Evolutionary conservation across 2,888 invertebrate genomes (phyloP), one percentile per base, ranked within the genome.

Genomic region (Pyrocoelia pectoralis): DNA sequence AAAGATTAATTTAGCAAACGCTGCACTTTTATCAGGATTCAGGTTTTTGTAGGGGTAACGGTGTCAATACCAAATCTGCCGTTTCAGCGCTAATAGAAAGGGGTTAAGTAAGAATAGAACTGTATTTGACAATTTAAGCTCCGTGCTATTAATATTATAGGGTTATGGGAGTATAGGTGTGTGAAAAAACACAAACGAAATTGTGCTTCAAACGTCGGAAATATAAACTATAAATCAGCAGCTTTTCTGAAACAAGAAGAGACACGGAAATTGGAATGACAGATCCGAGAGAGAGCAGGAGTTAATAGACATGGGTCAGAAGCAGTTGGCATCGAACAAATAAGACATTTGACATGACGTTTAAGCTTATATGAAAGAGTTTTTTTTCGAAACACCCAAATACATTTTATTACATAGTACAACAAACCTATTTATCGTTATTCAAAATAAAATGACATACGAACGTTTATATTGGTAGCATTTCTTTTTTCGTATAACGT

Each of bases 281-380:
- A 68, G 65, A 66, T 66, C 57, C 68, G 56, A 61, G 73, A 73
- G 73, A 73, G 72, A 69, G 70, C 73, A 73, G 70, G 72, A 74
- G 75, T 76, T 76, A 76, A 74, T 74, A 72, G 74, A 69, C 72
- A 71, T 66, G 71, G 75, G 74, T 74, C 72, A 68, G 66, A 73
- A 72, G 70, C 73, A 74, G 72, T 73, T 72, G 72, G 72, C 65
- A 67, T 67, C 65, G 73, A 73, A 74, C 74, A 74, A 76, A 76
- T 75, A 72, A 72, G 73, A 74, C 72, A 69, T 68, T 71, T 73
- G 75, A 74, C 74, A 73, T 73, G 69, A 68, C 68, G 65, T 63
- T 66, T 66, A 62, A 65, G 61, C 64, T 66, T 65, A 66, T 61
- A 55, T 56, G 65, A 43, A 58, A 61, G 58, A 53, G 53, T 59